Percentiles rank a stretch among this genome's conserved stretches.
Conservation (phyloP, 2,888 invertebrate species). For the Stenchaetothrips biformis region DNA sequence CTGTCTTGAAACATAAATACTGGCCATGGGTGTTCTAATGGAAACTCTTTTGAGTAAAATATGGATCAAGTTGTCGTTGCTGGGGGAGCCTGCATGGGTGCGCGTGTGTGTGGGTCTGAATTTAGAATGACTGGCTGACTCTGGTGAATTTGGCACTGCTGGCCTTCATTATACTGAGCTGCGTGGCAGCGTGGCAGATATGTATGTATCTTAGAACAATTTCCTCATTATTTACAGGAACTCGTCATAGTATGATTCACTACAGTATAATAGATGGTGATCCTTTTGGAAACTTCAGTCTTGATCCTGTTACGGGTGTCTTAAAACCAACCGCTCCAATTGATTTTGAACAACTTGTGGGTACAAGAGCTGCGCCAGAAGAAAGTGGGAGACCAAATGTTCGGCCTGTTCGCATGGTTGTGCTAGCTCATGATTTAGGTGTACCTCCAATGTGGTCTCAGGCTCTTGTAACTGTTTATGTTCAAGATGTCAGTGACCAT, state of each 20-base stretch:
- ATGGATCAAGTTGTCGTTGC: too few species aligned
- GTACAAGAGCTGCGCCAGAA: constrained; percentile 40
- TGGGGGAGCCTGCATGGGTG: too few species aligned
- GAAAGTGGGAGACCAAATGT: constrained; percentile 42
- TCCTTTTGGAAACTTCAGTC: constrained; percentile 71
- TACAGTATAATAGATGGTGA: constrained; percentile 75
- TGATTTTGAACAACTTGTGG: constrained; percentile 70
- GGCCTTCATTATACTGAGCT: constrained; percentile 83
- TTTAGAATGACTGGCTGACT: too few species aligned
- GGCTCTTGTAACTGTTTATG: constrained; percentile 70
- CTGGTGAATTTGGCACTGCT: constrained; percentile 76
- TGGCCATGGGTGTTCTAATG: too few species aligned
- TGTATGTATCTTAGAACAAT: constrained; percentile 56
- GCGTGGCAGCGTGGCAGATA: constrained; percentile 80
- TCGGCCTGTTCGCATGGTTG: constrained; percentile 63
- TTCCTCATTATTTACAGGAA: constrained; percentile 52
- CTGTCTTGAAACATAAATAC: too few species aligned
- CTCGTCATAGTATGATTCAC: constrained; percentile 78
- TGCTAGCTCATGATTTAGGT: constrained; percentile 74
- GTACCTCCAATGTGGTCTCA: constrained; percentile 69
- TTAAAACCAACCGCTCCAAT: constrained; percentile 63
- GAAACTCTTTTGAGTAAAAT: too few species aligned
- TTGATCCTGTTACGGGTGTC: constrained; percentile 69
- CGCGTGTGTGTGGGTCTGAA: too few species aligned
- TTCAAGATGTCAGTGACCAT: constrained; percentile 83